phyloP scores from a whole-genome alignment of 2,888 invertebrate species.

The Xylocampa areola region DNA sequence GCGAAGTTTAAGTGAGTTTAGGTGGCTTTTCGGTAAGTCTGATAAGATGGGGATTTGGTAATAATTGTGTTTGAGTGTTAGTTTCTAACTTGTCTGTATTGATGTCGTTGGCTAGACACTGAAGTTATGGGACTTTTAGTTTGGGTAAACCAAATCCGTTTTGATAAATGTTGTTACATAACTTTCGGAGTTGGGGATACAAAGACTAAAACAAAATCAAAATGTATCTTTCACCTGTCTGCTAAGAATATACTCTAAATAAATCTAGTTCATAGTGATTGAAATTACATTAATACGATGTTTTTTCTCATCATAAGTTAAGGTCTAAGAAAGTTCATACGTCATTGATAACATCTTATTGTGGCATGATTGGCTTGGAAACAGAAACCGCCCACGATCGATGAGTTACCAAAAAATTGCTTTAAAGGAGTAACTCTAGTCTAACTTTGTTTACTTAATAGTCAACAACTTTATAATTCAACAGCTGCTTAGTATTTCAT shows the following conservation, averaged over 20 bases:
- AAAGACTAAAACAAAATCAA: background rate
- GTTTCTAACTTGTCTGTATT: constrained; percentile 25
- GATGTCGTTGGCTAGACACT: constrained; percentile 26
- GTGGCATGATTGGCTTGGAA: no score
- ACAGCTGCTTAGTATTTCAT: constrained; percentile 40
- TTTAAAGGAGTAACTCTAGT: constrained; percentile 1
- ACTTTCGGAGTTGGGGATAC: constrained; percentile 1
- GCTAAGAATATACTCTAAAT: no score
- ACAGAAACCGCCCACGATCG: constrained; percentile 16
- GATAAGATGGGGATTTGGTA: constrained; percentile 28
- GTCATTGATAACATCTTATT: no score
- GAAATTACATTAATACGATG: no score
- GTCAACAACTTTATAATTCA: constrained; percentile 31
- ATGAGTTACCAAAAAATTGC: constrained; percentile 1
- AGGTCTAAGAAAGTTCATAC: no score
- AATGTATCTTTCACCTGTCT: background rate
- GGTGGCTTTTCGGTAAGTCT: constrained; percentile 45
- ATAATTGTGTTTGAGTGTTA: constrained; percentile 41
- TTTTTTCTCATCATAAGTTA: no score
- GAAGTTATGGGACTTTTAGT: constrained; percentile 20
- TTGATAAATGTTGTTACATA: constrained; percentile 20
- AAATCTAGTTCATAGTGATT: no score
- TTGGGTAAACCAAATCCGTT: constrained; percentile 19
- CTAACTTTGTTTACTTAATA: constrained; percentile 28
- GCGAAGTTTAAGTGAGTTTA: constrained; percentile 51